Evolutionary conservation across 2,113 vertebrate genomes (phyloP), one percentile per base, ranked within the genome.

Genomic region (Microcebus ravelobensis): DNA sequence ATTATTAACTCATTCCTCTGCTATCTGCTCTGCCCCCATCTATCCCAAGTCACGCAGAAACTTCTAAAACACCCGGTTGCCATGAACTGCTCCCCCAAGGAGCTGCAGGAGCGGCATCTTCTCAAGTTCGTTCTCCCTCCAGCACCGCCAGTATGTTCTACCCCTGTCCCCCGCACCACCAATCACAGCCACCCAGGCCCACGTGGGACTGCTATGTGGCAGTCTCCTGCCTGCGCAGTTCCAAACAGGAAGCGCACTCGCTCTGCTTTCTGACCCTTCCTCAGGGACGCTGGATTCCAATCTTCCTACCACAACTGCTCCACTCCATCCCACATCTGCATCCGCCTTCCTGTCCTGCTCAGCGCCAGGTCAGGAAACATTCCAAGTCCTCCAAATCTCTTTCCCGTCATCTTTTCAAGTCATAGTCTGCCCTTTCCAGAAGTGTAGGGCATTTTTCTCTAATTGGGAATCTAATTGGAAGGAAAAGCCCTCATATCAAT

Each of bases 161-260:
- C 25, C 14, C n/a, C 27, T 29, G 18, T 21, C 25, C 18, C n/a
- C 15, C 36, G 17, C 52, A 18, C 17, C 52, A 17, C 52, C 17
- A 55, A 31, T 17, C 36, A 6, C 29, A 71, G 23, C 42, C 36
- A 3, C 8, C 20, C 13, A 71, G 39, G n/a, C n/a, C 55, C 45
- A 91, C 5, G 0, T 0, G 29, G 15, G 29, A n/a, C 83, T 55
- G 3, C 0, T 11, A 13, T 3, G 63, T 45, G 57, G 8, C n/a
- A 36, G 61, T 89, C 48, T 52, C 18, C 74, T 39, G 39, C 14
- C 45, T 12, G 48, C 48, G 61, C 17, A 12, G 5, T 39, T 39
- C 59, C 18, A 21, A 34, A 45, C 15, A 55, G 18, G 14, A 94
- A 84, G 34, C 11, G 34, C 9, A 1, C 0, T 6, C 1, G 0